A percentile compares a stretch with the other conserved stretches of the same genome.
Evolutionary conservation across 2,888 invertebrate genomes (phyloP).

Genomic region (Metallyticus violacea): DNA sequence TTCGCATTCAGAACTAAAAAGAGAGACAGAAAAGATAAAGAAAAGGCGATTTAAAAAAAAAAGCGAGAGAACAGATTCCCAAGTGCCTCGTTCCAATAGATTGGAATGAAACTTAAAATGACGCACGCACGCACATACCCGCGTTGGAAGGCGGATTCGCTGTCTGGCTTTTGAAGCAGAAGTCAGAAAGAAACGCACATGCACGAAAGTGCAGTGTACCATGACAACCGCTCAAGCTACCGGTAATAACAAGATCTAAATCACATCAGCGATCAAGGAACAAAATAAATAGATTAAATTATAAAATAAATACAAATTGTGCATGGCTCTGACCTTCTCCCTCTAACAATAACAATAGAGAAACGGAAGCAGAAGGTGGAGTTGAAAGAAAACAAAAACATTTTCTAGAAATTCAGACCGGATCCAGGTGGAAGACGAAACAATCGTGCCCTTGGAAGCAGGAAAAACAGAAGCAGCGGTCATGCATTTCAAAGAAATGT

Average conservation of each 20-base stretch:
- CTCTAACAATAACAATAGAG: neutral
- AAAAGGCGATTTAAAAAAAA: neutral
- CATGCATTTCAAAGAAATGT: neutral
- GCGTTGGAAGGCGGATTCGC: neutral
- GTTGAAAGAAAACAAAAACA: neutral
- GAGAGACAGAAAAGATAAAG: neutral
- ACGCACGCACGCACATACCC: neutral
- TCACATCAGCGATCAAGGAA: neutral
- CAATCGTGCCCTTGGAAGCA: neutral
- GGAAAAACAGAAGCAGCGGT: neutral
- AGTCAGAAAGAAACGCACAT: neutral
- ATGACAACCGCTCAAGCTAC: neutral
- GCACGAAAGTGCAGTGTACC: neutral
- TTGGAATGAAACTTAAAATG: constrained; percentile 50
- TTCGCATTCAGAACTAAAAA: neutral
- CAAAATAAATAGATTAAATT: constrained; percentile 14
- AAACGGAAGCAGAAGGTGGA: neutral
- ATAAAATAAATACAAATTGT: constrained; percentile 13
- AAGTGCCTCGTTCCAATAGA: constrained; percentile 60
- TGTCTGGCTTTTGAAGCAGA: neutral
- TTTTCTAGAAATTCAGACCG: constrained; percentile 7
- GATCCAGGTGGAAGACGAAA: constrained; percentile 7
- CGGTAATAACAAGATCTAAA: constrained; percentile 9
- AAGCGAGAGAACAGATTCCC: constrained; percentile 43
- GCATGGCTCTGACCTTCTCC: neutral